Evolutionary conservation across 2,113 vertebrate genomes (phyloP), one percentile per base, ranked within the genome.

Genomic region (Scalopus aquaticus): DNA sequence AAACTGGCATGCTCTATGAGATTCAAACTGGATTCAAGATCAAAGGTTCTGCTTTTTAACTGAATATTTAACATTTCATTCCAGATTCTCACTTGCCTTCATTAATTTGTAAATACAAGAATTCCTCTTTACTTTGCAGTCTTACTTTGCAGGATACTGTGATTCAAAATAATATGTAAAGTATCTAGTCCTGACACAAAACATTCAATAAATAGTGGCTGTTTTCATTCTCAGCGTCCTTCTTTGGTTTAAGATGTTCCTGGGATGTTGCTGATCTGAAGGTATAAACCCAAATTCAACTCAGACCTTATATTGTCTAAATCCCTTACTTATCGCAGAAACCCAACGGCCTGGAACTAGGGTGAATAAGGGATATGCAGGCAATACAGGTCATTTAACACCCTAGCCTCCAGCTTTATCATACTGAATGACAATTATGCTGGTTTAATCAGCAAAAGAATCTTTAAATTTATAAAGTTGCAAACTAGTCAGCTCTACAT

Each of bases 381-480:
- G 70, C 54, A 94, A 80, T 26, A 74, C 32, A 77, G 46, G 39
- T 80, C 60, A 97, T 81, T 85, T 87, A 83, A 94, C 44, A 93
- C 30, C 39, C 84, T 80, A 51, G 42, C 58, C n/a, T 49, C 11
- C 9, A 30, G 39, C 30, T 76, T 91, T 80, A 86, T 79, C 79
- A 86, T 39, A 54, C 22, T 37, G 13, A 95, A 11, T 78, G 39
- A 73, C 72, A 93, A 78, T 96, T 89, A 93, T 81, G 60, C 76
- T 88, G 84, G 80, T 60, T 94, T 94, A 88, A 93, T 92, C 87
- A 81, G 72, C 46, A 80, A 93, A 76, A 81, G 28, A 44, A 95
- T 94, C 90, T 97, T 67, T 82, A 42, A 93, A 88, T 84, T 83
- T 28, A 86, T 19, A 96, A 95, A 94, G 44, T 83, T 95, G 58